Percentiles rank a stretch among this genome's conserved stretches.
These are phyloP conservation scores for Neoseiulus cucumeris DNA, from an alignment of 1,140 invertebrate species.

Conservation along the genomic window DNA sequence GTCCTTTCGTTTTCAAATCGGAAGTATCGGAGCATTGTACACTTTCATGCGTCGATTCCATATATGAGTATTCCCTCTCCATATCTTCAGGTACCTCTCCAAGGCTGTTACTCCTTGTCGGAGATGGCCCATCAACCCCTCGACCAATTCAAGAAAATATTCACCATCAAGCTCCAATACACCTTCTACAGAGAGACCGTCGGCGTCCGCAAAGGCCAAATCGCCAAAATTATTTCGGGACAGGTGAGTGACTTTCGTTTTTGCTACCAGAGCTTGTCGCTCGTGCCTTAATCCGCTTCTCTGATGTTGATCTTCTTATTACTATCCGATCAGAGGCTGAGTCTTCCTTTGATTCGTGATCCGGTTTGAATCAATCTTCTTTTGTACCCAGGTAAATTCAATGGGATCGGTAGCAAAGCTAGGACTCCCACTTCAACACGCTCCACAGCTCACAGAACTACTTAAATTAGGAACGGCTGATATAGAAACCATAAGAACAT, in stretches of 20 bases:
- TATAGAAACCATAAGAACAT: slow-evolving; percentile 74
- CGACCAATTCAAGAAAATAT: slow-evolving; percentile 96
- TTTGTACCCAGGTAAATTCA: slow-evolving; percentile 23
- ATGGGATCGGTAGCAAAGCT: slow-evolving; percentile 84
- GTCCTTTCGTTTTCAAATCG: slow-evolving; percentile 21
- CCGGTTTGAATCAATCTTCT: no score
- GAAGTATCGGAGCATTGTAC: background rate
- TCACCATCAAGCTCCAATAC: slow-evolving; percentile 93
- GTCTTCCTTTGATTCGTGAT: no score
- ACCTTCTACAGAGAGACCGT: slow-evolving; percentile 95
- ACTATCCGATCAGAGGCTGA: no score
- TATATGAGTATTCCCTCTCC: no score
- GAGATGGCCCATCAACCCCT: slow-evolving; percentile 76
- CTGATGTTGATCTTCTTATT: no score
- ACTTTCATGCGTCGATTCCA: slow-evolving; percentile 18
- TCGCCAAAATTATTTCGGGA: slow-evolving; percentile 60
- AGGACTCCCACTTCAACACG: slow-evolving; percentile 87
- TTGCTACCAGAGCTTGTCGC: no score
- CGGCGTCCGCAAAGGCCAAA: slow-evolving; percentile 83
- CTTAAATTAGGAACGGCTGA: slow-evolving; percentile 80
- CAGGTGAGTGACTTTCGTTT: slow-evolving; percentile 47
- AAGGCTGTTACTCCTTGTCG: slow-evolving; percentile 26
- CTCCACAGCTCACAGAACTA: slow-evolving; percentile 82
- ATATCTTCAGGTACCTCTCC: slow-evolving; percentile 21
- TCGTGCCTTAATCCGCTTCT: no score